Percentiles rank a stretch among this genome's conserved stretches.
Evolutionary conservation across 2,797 vertebrate species (phyloP).

Genomic region (Vireo griseus): DNA sequence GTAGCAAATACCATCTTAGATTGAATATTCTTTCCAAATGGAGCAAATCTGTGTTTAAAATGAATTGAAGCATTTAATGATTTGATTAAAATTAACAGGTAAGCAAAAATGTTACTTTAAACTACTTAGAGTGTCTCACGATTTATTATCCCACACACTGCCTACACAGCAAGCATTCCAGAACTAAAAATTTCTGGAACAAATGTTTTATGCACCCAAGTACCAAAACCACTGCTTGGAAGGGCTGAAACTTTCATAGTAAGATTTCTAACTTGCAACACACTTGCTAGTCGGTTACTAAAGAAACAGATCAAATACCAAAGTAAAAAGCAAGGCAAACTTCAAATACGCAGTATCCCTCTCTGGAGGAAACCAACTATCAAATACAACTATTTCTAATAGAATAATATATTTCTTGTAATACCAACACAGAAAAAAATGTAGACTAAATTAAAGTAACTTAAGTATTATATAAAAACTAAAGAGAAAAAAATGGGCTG

Average conservation of each 20-base stretch:
- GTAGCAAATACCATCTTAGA: neutral
- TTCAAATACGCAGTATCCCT: neutral
- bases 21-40: neutral
- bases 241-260: neutral
- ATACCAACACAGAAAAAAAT: neutral
- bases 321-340: neutral
- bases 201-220: neutral
- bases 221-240: neutral
- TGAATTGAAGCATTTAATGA: neutral
- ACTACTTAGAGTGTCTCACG: neutral
- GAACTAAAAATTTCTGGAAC: constrained; percentile 4
- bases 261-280: neutral
- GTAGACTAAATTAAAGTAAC: neutral
- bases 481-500: neutral
- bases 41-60: neutral
- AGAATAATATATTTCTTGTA: neutral
- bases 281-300: neutral
- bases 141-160: constrained; percentile 27
- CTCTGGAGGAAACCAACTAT: neutral
- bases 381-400: neutral
- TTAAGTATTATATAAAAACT: neutral
- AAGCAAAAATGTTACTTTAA: constrained; percentile 26
- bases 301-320: neutral
- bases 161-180: constrained; percentile 28
- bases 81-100: neutral